Evolutionary conservation across 1,140 invertebrate genomes (phyloP).

Genomic region (Drosophila nigromelanica): DNA sequence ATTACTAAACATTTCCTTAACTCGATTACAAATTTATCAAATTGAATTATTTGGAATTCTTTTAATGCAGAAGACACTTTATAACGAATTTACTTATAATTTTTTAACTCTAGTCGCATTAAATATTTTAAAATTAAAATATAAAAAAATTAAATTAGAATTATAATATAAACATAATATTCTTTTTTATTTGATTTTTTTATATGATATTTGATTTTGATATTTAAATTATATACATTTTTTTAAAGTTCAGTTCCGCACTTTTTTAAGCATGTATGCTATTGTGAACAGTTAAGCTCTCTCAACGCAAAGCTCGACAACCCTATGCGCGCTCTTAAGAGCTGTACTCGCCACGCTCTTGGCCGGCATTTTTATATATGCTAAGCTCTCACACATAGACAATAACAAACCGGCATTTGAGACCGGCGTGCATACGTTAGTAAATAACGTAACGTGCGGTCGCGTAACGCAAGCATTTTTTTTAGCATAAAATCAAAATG

Average conservation of each 20-base stretch:
- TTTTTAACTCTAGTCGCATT: background rate
- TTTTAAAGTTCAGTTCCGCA: too few species aligned
- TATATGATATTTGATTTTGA: too few species aligned
- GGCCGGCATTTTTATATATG: constrained; percentile 51
- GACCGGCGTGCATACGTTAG: constrained; percentile 23
- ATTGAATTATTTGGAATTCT: too few species aligned
- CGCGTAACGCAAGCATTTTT: constrained; percentile 10
- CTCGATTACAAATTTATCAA: background rate
- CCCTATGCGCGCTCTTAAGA: constrained; percentile 50
- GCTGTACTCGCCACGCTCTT: constrained; percentile 13
- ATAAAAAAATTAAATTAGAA: too few species aligned
- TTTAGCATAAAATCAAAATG: too few species aligned
- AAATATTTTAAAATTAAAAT: too few species aligned
- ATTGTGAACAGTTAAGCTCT: background rate
- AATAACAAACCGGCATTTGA: constrained; percentile 53
- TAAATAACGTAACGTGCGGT: constrained; percentile 24
- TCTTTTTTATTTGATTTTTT: too few species aligned
- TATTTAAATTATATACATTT: too few species aligned
- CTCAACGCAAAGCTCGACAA: constrained; percentile 33
- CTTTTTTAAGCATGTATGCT: too few species aligned
- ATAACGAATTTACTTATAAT: background rate
- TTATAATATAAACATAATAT: too few species aligned
- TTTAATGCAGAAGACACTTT: background rate
- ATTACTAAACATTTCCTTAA: background rate
- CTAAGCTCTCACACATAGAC: constrained; percentile 16